A percentile compares a stretch with the other conserved stretches of the same genome.
These are phyloP conservation scores for Oreotrochilus melanogaster DNA, from an alignment of 2,113 vertebrate species.

Conservation along the genomic window DNA sequence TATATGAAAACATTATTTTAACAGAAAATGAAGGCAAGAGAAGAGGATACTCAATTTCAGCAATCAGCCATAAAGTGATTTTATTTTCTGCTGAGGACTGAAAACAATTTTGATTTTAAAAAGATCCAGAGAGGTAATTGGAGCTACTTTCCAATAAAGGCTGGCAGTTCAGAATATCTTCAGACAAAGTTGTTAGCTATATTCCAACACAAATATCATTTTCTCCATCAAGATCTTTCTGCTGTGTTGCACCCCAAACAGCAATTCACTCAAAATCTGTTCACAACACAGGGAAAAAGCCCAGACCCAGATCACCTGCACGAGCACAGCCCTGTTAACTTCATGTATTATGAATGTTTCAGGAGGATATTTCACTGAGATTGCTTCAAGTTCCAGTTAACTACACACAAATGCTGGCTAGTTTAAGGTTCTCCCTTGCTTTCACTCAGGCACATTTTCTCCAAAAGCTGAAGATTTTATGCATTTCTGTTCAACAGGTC, in stretches of 20 bases:
- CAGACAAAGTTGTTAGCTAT: neutral
- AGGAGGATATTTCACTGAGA: neutral
- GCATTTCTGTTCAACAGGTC: neutral
- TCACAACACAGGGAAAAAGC: neutral
- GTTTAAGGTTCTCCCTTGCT: neutral
- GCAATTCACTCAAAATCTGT: neutral
- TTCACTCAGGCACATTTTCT: neutral
- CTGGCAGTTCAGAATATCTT: neutral
- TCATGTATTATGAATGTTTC: neutral
- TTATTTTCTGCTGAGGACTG: neutral
- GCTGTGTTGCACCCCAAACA: neutral
- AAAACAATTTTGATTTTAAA: neutral
- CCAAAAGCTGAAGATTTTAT: neutral
- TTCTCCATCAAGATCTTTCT: neutral
- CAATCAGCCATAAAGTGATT: neutral
- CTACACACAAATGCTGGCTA: neutral
- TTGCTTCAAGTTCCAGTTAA: neutral
- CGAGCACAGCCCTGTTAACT: rapidly evolving
- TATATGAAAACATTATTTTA: neutral
- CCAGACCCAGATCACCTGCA: neutral
- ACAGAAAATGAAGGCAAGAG: neutral
- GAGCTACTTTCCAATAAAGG: neutral
- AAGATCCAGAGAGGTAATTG: neutral
- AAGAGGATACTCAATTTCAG: neutral
- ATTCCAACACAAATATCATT: neutral